Base-by-base conservation (phyloP, 1,140 invertebrate genomes). In the Penaeus vannamei region DNA sequence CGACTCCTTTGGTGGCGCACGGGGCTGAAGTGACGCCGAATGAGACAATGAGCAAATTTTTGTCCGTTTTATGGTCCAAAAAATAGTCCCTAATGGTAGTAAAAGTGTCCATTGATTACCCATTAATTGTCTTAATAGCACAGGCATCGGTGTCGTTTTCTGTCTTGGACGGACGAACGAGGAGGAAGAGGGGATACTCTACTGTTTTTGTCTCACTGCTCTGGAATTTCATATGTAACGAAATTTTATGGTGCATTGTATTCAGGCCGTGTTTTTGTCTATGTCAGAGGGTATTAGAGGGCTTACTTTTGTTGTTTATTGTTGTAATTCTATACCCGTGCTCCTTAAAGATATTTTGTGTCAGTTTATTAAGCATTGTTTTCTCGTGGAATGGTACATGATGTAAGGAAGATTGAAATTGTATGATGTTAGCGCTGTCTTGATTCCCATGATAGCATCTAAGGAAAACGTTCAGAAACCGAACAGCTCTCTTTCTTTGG, bases 41-140 rank as follows among this genome's bases (percentile, higher is more conserved):
- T 64, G 81, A 84, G 81, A 84, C 81, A 84, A 62, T 36, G 61
- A 64, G 46, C 81, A 84, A 84, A 84, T 84, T 84, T 82, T 64
- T 64, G 81, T 64, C 32, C 61, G 81, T 64, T 84, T 64, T 62
- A 84, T 84, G 64, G 81, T 19, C 81, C 26, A 32, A 84, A 84
- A 84, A 84, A 84, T 84, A 23, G 81, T 12, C 29, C 81, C 32
- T 84, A 84, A 84, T 84, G 60, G 60, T 36, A 84, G 81, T 84
- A 84, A 84, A 84, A 62, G 59, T 36, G 81, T 61, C 81, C 81
- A 84, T 84, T 62, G 60, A 84, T 84, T 64, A 84, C 81, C 81
- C 81, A 84, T 62, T 84, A 26, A 62, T 84, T 84, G 81, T 84
- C 81, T 84, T 84, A 84, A 84, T 64, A 84, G 61, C 61, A 61